These are phyloP conservation scores for Drosophila baimaii DNA, from an alignment of 1,140 invertebrate species.

Conservation along the genomic window DNA sequence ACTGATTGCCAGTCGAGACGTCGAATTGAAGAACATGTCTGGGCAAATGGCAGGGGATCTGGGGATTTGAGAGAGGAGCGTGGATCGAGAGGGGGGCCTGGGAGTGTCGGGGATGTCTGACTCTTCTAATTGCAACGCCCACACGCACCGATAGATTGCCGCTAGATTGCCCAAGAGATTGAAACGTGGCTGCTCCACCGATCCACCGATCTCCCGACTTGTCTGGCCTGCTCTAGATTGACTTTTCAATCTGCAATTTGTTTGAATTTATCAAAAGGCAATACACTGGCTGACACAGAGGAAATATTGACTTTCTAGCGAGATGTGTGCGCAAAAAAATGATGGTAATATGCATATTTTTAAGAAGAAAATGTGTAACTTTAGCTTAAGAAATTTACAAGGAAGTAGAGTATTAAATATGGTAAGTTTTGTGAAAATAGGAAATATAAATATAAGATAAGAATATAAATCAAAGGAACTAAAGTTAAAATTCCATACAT, in stretches of 20 bases:
- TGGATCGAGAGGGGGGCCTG: conserved; percentile 6
- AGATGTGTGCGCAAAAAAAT: neutral
- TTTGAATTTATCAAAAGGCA: conserved; percentile 50
- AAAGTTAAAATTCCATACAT: no score
- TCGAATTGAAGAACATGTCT: conserved; percentile 73
- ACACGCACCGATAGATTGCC: conserved; percentile 58
- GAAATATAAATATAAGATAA: no score
- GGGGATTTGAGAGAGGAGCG: neutral
- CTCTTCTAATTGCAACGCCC: conserved; percentile 80
- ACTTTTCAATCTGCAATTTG: conserved; percentile 75
- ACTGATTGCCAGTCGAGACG: conserved; percentile 69
- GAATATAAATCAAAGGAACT: no score
- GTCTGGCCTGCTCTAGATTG: conserved; percentile 56
- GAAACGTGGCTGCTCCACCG: conserved; percentile 42
- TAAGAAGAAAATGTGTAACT: no score
- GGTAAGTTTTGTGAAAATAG: no score
- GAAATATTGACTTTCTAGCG: conserved; percentile 22
- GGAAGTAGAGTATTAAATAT: no score
- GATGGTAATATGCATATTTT: neutral
- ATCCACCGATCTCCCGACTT: conserved; percentile 46
- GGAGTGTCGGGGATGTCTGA: conserved; percentile 30
- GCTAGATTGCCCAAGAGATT: conserved; percentile 71
- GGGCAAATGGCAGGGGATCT: conserved; percentile 2
- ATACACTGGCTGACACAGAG: conserved; percentile 6
- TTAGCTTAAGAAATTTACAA: no score